Percentiles rank a stretch among this genome's conserved stretches.
These are phyloP conservation scores for Scotopteryx bipunctaria DNA, from an alignment of 2,888 invertebrate species.

Conservation along the genomic window DNA sequence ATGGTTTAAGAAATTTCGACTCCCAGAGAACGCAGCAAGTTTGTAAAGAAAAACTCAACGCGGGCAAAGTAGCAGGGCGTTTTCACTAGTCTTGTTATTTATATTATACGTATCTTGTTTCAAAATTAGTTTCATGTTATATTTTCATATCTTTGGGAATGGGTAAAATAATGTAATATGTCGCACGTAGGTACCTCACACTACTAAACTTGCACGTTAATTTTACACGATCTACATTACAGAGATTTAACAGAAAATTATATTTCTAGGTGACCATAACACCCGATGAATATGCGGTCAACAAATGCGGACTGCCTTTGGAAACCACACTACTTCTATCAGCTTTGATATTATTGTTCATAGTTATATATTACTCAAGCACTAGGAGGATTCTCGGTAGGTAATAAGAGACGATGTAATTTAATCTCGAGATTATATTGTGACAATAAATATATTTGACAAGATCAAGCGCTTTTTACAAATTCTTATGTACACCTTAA, in stretches of 20 bases:
- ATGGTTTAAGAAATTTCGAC: too few species aligned
- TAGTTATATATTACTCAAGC: slow-evolving; percentile 42
- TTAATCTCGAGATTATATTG: slow-evolving; percentile 72
- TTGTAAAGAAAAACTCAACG: too few species aligned
- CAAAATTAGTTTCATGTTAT: too few species aligned
- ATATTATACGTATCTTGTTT: too few species aligned
- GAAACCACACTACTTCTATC: slow-evolving; percentile 60
- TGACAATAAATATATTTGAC: slow-evolving; percentile 81
- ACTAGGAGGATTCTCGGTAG: slow-evolving; percentile 46
- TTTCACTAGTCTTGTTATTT: too few species aligned
- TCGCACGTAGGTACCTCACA: too few species aligned
- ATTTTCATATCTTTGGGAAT: too few species aligned
- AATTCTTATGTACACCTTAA: slow-evolving; percentile 55
- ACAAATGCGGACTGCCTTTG: slow-evolving; percentile 65
- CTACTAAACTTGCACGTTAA: too few species aligned
- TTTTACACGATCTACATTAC: too few species aligned
- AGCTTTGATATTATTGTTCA: slow-evolving; percentile 50
- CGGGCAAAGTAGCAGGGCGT: too few species aligned
- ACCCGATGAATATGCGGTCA: slow-evolving; percentile 55
- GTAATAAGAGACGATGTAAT: slow-evolving; percentile 42
- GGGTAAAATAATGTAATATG: too few species aligned
- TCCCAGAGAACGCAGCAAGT: too few species aligned
- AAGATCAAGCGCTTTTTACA: slow-evolving; percentile 81
- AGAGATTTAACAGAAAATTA: slow-evolving; percentile 1
- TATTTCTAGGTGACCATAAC: slow-evolving; percentile 61